phyloP scores from a whole-genome alignment of 2,113 vertebrate species.

The Corythoichthys haematopterus region DNA sequence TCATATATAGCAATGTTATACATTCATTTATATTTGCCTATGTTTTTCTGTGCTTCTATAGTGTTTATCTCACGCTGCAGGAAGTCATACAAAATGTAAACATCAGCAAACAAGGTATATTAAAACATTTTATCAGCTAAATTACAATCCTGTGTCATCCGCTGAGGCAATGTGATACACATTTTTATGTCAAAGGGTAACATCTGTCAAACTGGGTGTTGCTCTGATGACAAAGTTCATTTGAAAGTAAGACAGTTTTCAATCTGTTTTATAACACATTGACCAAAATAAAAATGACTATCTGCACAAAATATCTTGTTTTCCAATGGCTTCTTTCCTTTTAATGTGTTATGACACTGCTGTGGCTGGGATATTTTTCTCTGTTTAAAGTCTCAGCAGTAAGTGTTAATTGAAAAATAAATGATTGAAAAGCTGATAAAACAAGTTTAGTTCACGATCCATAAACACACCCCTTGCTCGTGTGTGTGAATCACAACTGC shows the following conservation, averaged over 20 bases:
- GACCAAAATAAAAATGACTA: slow-evolving; percentile 57
- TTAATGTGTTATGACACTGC: neutral
- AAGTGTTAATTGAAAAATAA: neutral
- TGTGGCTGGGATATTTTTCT: neutral
- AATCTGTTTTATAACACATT: slow-evolving; percentile 28
- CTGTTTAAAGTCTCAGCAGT: too few relatives aligned
- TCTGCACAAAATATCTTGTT: slow-evolving; percentile 39
- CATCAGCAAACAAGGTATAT: slow-evolving; percentile 5
- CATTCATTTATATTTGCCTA: slow-evolving; percentile 45
- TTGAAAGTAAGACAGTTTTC: slow-evolving; percentile 30
- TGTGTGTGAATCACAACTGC: neutral
- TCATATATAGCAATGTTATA: slow-evolving; percentile 47
- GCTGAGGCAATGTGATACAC: slow-evolving; percentile 22
- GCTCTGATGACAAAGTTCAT: slow-evolving; percentile 17
- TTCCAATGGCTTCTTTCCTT: neutral
- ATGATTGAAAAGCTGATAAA: neutral
- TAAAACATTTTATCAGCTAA: neutral
- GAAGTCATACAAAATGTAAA: slow-evolving; percentile 24
- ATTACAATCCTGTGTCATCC: neutral
- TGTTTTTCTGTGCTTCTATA: slow-evolving; percentile 16
- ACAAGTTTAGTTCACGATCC: neutral
- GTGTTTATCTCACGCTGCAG: slow-evolving; percentile 32
- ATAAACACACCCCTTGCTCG: neutral
- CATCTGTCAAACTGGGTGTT: slow-evolving; percentile 22
- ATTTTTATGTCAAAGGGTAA: slow-evolving; percentile 17